Percentiles rank a stretch among this genome's conserved stretches.
phyloP scores from a whole-genome alignment of 2,113 vertebrate genomes.

The Pelvicachromis taeniatus region DNA sequence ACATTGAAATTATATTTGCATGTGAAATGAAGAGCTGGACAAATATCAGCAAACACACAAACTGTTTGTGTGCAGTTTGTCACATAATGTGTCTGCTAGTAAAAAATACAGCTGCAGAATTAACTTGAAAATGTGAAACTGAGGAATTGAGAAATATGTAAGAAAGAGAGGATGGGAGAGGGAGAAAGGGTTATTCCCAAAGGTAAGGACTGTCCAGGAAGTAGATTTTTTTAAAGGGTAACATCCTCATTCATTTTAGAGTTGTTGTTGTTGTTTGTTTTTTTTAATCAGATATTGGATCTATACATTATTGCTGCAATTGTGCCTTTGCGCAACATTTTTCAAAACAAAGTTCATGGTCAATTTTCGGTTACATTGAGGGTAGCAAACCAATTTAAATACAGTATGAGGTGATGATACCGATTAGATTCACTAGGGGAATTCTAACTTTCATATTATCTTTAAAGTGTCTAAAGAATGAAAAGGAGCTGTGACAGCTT shows the following conservation, averaged over 20 bases:
- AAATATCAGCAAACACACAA: neutral
- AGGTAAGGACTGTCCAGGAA: neutral
- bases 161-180: neutral
- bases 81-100: neutral
- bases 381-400: neutral
- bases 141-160: neutral
- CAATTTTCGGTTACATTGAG: neutral
- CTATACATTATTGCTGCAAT: neutral
- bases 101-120: neutral
- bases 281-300: neutral
- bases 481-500: neutral
- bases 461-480: neutral
- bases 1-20: neutral
- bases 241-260: neutral
- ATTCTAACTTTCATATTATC: neutral
- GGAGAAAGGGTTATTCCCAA: neutral
- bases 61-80: neutral
- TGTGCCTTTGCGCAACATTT: neutral
- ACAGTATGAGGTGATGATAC: neutral
- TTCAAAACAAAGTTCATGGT: neutral
- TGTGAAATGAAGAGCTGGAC: neutral
- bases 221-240: neutral
- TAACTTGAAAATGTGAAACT: neutral
- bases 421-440: neutral
- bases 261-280: neutral